Evolutionary conservation across 2,797 vertebrate species (phyloP), one percentile per base, ranked within the genome.

Genomic region (Cephalopachus bancanus): DNA sequence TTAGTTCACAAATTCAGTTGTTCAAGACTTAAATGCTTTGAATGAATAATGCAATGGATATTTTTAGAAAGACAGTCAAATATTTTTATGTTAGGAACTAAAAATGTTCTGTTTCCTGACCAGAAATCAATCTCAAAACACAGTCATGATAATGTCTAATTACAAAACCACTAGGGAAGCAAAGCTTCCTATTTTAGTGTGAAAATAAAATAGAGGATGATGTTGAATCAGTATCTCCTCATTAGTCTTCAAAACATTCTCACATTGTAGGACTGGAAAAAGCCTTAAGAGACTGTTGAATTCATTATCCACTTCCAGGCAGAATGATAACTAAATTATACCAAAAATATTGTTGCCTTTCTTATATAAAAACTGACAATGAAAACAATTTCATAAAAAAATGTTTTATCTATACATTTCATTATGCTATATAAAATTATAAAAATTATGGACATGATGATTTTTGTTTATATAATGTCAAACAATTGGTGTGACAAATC

Each of bases 101-200:
- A 95, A 94, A 91, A 78, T 10, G 94, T 97, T 98, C 78, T 88
- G 95, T 91, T 96, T 71, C 24, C 37, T 69, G 55, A 85, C 84
- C 74, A 93, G 90, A 97, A 95, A 80, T 93, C 81, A 94, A 20
- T 96, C 96, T 97, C 74, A 91, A 96, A 95, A 94, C 67, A 92
- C 57, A 96, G 89, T 33, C 15, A 5, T 86, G 89, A 96, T 95
- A 96, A 94, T 95, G 69, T 93, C 88, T 96, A 97, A 97, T 97
- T 97, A 96, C 59, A 55, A 95, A 98, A 91, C 55, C 95, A 95
- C 91, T 91, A 91, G 89, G 95, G 89, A 90, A 83, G 6, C 0
- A 1, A 93, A 90, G 30, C 19, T 96, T 96, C n/a, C 78, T 95
- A 92, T 96, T 96, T 97, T 65, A 89, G 87, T 95, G 79, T 87